A percentile compares a stretch with the other conserved stretches of the same genome.
Conservation (phyloP, 2,113 vertebrate species). For the Lagopus leucura region DNA sequence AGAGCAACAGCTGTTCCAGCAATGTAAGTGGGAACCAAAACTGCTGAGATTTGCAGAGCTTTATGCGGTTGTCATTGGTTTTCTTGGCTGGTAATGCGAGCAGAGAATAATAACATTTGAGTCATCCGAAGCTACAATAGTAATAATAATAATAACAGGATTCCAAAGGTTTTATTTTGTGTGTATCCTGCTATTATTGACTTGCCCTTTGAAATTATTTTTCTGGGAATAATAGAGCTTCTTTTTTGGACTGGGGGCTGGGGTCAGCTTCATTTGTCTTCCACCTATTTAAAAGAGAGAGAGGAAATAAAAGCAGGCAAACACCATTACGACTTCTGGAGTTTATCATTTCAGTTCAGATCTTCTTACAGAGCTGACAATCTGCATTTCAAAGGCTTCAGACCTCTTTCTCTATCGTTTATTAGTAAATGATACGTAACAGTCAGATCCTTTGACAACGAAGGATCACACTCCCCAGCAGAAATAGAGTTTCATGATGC, state of each 20-base stretch:
- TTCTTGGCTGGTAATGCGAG: constrained; percentile 65
- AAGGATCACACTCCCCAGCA: neutral
- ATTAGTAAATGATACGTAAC: neutral
- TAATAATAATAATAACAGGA: constrained; percentile 47
- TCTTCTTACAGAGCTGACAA: neutral
- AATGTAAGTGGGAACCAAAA: constrained; percentile 52
- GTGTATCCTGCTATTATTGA: constrained; percentile 51
- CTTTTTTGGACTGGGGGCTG: neutral
- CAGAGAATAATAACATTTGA: constrained; percentile 68
- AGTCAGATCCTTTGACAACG: neutral
- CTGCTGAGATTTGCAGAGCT: constrained; percentile 66
- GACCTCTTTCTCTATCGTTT: neutral
- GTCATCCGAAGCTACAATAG: constrained; percentile 63
- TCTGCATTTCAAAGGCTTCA: neutral
- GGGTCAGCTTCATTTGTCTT: neutral
- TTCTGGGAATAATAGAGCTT: constrained; percentile 31
- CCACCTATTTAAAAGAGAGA: neutral
- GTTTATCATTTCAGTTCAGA: neutral
- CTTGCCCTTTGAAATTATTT: constrained; percentile 37
- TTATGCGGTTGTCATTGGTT: constrained; percentile 26
- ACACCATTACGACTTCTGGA: neutral
- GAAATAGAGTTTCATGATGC: neutral
- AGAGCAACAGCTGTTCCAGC: constrained; percentile 47
- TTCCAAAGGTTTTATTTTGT: constrained; percentile 60
- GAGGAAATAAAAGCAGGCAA: neutral